These are phyloP conservation scores for Strongylocentrotus purpuratus DNA, from an alignment of 35 echinoderm and acorn worm species.

Conservation along the genomic window DNA sequence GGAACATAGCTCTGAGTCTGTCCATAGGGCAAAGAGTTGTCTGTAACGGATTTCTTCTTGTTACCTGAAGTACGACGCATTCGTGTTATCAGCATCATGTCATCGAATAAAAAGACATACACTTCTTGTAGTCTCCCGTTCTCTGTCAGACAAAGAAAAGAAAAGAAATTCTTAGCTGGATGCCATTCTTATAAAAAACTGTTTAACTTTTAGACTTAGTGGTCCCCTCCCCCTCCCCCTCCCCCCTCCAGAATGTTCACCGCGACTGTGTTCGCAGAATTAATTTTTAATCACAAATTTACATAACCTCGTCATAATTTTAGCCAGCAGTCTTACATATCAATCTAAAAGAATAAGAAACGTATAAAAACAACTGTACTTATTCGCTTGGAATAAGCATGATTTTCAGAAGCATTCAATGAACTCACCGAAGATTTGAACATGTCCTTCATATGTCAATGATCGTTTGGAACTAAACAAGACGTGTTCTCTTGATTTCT, in stretches of 20 bases:
- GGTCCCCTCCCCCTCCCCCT: too few relatives aligned
- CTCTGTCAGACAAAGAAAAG: constrained; percentile 42
- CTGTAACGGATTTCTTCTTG: constrained; percentile 64
- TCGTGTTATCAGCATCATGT: constrained; percentile 78
- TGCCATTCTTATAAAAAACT: too few relatives aligned
- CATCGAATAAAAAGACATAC: constrained; percentile 81
- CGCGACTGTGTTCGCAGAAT: too few relatives aligned
- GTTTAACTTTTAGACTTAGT: too few relatives aligned
- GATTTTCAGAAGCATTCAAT: neutral
- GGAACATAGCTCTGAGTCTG: constrained; percentile 42
- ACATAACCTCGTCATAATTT: too few relatives aligned
- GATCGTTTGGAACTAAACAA: constrained; percentile 66
- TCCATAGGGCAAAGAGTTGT: neutral
- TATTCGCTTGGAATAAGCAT: neutral
- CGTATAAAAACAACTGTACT: neutral
- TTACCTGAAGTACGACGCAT: constrained; percentile 39
- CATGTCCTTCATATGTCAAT: constrained; percentile 67
- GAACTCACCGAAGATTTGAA: constrained; percentile 62
- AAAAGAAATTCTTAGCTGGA: neutral
- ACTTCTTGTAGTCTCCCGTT: constrained; percentile 59
- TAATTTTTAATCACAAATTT: too few relatives aligned
- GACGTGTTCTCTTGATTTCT: constrained; percentile 62
- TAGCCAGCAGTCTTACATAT: too few relatives aligned
- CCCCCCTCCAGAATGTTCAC: too few relatives aligned
- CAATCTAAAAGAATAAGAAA: too few relatives aligned